Percentiles rank a stretch among this genome's conserved stretches.
Conservation (phyloP, 1,140 invertebrate species). For the Lordiphosa collinella region DNA sequence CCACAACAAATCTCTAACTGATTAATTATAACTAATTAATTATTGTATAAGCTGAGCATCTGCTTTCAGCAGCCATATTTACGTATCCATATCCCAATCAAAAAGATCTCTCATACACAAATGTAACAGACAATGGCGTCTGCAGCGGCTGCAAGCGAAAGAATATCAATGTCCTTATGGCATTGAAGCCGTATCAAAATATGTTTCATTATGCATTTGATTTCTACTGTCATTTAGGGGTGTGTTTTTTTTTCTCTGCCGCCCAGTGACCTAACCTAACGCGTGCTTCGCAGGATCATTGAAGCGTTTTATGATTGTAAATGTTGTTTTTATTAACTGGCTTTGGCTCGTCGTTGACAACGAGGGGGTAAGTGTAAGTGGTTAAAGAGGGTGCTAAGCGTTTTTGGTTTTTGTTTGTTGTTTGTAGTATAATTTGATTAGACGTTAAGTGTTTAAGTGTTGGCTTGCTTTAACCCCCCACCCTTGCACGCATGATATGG, state of each 20-base stretch:
- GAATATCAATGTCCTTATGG: slow-evolving; percentile 10
- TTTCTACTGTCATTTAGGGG: slow-evolving; percentile 24
- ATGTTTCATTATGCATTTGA: slow-evolving; percentile 42
- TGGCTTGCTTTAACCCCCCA: slow-evolving; percentile 11
- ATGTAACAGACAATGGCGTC: slow-evolving; percentile 41
- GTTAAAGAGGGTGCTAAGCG: slow-evolving; percentile 53
- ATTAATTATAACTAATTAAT: slow-evolving; percentile 6
- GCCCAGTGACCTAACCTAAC: slow-evolving; percentile 48
- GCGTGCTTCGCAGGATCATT: slow-evolving; percentile 17
- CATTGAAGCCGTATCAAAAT: slow-evolving; percentile 52
- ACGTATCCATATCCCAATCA: slow-evolving; percentile 9
- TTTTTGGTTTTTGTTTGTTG: slow-evolving; percentile 52
- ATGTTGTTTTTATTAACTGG: slow-evolving; percentile 64
- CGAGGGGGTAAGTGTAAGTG: slow-evolving; percentile 38
- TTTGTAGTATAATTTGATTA: slow-evolving; percentile 67
- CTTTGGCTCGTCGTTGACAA: slow-evolving; percentile 42
- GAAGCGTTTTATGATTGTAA: slow-evolving; percentile 59
- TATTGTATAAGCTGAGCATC: neutral
- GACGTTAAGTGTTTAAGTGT: slow-evolving; percentile 45
- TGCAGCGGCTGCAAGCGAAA: slow-evolving; percentile 32
- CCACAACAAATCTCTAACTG: no score
- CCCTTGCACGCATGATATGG: slow-evolving; percentile 7
- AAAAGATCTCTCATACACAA: slow-evolving; percentile 40
- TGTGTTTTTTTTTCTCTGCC: slow-evolving; percentile 30
- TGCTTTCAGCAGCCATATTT: slow-evolving; percentile 5